A percentile compares a stretch with the other conserved stretches of the same genome.
Evolutionary conservation across 2,113 vertebrate species (phyloP).

Genomic region (Baryphthengus martii): DNA sequence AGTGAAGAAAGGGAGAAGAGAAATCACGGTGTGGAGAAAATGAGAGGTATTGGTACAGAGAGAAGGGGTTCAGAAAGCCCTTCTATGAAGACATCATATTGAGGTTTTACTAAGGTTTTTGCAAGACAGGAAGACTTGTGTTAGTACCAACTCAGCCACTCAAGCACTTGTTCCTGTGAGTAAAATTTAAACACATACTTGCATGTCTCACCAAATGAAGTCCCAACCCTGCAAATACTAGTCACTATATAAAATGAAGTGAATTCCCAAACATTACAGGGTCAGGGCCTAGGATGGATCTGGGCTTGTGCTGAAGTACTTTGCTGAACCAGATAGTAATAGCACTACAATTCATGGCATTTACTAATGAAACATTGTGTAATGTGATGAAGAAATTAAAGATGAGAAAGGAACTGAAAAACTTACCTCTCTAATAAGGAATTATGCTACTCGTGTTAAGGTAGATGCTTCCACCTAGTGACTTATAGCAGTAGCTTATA

Average conservation of each 20-base stretch:
- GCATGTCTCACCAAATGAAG: not conserved
- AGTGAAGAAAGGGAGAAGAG: not conserved
- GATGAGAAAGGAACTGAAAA: constrained; percentile 11
- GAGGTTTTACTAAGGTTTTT: not conserved
- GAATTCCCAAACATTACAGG: not conserved
- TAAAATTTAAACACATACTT: not conserved
- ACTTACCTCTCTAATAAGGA: not conserved
- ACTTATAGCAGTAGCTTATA: constrained; percentile 14
- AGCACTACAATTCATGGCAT: not conserved
- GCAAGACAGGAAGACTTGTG: not conserved
- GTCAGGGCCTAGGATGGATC: not conserved
- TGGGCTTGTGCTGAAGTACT: not conserved
- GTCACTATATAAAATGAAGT: not conserved
- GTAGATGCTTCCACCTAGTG: constrained; percentile 52
- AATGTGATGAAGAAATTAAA: constrained; percentile 1
- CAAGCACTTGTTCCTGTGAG: not conserved
- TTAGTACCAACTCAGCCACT: not conserved
- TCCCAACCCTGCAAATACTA: not conserved
- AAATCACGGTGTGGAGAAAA: not conserved
- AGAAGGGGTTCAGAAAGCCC: not conserved
- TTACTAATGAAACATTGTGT: not conserved
- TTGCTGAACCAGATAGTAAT: not conserved
- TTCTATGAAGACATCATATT: not conserved
- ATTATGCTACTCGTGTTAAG: constrained; percentile 5
- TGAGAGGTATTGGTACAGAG: not conserved